These are phyloP conservation scores for Raja brachyura DNA, from an alignment of 2,113 vertebrate species.

Conservation along the genomic window DNA sequence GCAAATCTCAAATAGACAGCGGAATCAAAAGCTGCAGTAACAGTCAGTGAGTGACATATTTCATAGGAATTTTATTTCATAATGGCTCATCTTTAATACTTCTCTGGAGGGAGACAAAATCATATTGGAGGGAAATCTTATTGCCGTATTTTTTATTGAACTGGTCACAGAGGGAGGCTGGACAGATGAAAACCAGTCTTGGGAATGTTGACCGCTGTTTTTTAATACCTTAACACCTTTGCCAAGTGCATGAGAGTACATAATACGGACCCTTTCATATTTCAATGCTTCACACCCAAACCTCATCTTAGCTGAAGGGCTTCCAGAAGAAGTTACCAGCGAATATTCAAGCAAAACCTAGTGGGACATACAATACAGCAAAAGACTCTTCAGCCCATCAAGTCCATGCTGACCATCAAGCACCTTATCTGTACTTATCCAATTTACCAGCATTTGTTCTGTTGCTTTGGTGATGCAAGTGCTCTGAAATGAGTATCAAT, in stretches of 20 bases:
- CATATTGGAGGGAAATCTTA: conserved; percentile 30
- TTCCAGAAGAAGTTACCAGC: background rate
- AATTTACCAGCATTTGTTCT: no score
- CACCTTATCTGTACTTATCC: no score
- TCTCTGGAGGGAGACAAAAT: conserved; percentile 23
- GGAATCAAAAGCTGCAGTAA: conserved; percentile 32
- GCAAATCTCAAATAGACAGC: background rate
- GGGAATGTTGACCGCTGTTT: background rate
- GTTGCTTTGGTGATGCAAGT: no score
- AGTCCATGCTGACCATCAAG: no score
- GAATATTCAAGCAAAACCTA: background rate
- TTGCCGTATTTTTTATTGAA: conserved; percentile 10
- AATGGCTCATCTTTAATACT: conserved; percentile 24
- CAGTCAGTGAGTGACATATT: conserved; percentile 24
- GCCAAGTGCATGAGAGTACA: background rate
- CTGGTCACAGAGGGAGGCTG: background rate
- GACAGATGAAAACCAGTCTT: background rate
- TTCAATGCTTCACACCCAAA: background rate
- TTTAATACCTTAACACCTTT: background rate
- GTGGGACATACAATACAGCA: no score
- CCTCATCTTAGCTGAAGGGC: background rate
- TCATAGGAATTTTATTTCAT: conserved; percentile 23
- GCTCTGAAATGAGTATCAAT: no score
- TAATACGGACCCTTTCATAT: background rate
- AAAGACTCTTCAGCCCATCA: no score